Evolutionary conservation across 2,888 invertebrate species (phyloP), one percentile per base, ranked within the genome.

Genomic region (Leptura quadrifasciata): DNA sequence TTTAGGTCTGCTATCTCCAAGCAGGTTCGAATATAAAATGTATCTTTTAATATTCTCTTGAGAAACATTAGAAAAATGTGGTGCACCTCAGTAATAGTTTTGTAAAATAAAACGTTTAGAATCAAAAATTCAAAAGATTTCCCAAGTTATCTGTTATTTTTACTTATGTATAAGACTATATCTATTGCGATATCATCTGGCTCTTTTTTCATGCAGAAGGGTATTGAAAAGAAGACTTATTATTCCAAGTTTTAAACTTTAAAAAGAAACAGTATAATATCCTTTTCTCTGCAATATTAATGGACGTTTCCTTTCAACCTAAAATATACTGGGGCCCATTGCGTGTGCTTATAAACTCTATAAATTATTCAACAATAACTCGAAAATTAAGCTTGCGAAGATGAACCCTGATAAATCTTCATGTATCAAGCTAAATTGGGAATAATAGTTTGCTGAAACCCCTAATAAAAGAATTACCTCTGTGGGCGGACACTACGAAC

Each of bases 281-380:
- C 10, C 71, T 47, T 52, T 61, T 61, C 61, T 52, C 61, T 24
- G 27, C 60, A 47, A 61, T 71, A 61, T 71, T 61, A 69, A 69
- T 39, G 69, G 12, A 17, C 35, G 20, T 21, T n/a, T 58, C 55
- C 58, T 61, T 18, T 52, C 47, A 39, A 60, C 27, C 60, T 24
- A 39, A 39, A 70, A 21, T 47, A 24, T 27, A 47, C 71, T 61
- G n/a, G 52, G 39, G 27, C 15, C 27, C n/a, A 24, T 71, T 52
- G 71, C 71, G 71, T 71, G 71, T 71, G 61, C 31, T 24, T 47
- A 24, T 39, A 17, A 52, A 27, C 12, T 61, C 52, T 21, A 47
- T 60, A 47, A 71, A 61, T 60, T 61, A 60, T 27, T 71, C 71
- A 27, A 18, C 52, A 17, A 71, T 58, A 71, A 71, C 60, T 60